Evolutionary conservation across 2,888 invertebrate species (phyloP).

Genomic region (Napeogenes inachia): DNA sequence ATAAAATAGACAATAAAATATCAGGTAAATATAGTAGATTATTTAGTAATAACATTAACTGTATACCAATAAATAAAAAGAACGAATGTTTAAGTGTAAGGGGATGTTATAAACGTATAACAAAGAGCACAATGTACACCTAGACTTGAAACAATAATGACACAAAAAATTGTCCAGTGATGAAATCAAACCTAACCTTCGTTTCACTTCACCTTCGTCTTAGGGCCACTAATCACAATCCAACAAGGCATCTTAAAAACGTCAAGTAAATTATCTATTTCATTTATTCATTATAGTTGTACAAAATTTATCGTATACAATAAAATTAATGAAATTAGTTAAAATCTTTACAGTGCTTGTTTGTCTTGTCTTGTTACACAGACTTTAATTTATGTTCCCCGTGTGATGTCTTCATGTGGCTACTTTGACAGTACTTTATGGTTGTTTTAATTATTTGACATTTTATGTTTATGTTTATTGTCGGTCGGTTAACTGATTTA

Average conservation of each 20-base stretch:
- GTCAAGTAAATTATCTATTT: not conserved
- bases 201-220: no score
- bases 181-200: no score
- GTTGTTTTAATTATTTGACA: constrained; percentile 21
- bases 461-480: constrained; percentile 22
- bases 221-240: no score
- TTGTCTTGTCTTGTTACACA: constrained; percentile 35
- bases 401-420: constrained; percentile 28
- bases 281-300: not conserved
- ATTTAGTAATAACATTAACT: no score
- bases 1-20: no score
- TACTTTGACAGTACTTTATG: constrained; percentile 12
- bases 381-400: constrained; percentile 38
- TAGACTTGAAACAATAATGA: no score
- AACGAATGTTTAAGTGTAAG: no score
- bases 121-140: no score
- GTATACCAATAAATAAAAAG: no score
- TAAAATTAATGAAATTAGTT: constrained; percentile 50
- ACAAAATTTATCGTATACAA: constrained; percentile 37
- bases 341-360: constrained; percentile 43
- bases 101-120: no score
- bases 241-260: not conserved
- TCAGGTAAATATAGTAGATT: no score
- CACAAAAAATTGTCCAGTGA: no score
- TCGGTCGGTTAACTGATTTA: constrained; percentile 21